Evolutionary conservation across 2,113 vertebrate genomes (phyloP), one percentile per base, ranked within the genome.

Genomic region (Hippocampus barbouri): DNA sequence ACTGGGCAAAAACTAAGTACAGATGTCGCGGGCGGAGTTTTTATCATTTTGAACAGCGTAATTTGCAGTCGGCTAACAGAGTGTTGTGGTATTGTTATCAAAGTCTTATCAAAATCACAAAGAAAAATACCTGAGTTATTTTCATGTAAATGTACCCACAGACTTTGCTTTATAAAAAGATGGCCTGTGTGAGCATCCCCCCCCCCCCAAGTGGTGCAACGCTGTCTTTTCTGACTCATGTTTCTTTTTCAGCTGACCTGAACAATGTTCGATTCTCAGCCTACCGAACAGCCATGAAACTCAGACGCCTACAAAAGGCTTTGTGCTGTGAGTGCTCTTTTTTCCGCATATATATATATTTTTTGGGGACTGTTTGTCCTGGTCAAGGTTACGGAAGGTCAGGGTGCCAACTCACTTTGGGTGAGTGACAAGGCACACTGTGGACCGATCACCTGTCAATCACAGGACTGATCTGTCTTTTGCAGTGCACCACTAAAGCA

Each of bases 211-310:
- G 40, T 2, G 20, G 40, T 27, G 43, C 41, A 66, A 25, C 16
- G 7, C 21, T 43, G 40, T 61, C 27, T 2, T n/a, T 47, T 45
- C n/a, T 66, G 43, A 66, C 64, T 9, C 62, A 64, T 14, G 3
- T 65, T 14, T 79, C 21, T 54, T 70, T 70, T 25, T 8, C 49
- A 91, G 89, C 89, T 5, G 89, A 76, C 89, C 93, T 99, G 89
- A 99, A 99, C 94, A 99, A 99, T 8, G 97, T 99, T 74, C 93
- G 97, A 41, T 99, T 99, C 91, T 99, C 97, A 0, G 97, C 97
- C 0, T 99, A 99, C 87, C 92, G 97, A 76, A 99, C 97, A 56
- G 97, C 97, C 82, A 99, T 99, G 97, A 99, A 99, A 77, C 94
- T 99, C 49, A 89, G 97, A 74, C 93, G 97, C 83, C 93, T 99